Evolutionary conservation across 2,888 invertebrate species (phyloP).

Genomic region (Drosophila siamana): DNA sequence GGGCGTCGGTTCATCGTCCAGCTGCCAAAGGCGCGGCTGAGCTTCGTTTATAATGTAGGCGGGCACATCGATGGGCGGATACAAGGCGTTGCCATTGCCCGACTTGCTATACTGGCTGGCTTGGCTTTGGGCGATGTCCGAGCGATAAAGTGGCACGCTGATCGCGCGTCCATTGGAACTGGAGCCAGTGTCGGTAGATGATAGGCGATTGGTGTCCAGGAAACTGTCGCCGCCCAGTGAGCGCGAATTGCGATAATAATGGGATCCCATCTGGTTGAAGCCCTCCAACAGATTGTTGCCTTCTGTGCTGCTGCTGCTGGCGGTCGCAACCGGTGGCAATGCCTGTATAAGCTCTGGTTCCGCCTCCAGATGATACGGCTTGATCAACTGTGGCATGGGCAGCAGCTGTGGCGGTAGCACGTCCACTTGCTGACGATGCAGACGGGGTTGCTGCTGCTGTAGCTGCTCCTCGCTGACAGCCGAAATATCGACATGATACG

Average conservation of each 20-base stretch:
- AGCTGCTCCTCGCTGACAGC: slow-evolving; percentile 69
- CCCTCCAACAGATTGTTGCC: slow-evolving; percentile 70
- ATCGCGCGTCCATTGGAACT: slow-evolving; percentile 52
- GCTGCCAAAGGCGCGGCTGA: slow-evolving; percentile 62
- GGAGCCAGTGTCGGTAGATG: neutral
- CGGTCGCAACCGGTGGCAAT: slow-evolving; percentile 71
- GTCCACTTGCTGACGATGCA: slow-evolving; percentile 83
- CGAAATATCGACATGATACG: slow-evolving; percentile 89
- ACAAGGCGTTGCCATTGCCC: slow-evolving; percentile 59
- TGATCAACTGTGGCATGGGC: slow-evolving; percentile 83
- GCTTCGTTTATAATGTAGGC: slow-evolving; percentile 58
- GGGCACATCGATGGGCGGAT: slow-evolving; percentile 82
- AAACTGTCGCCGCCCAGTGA: slow-evolving; percentile 72
- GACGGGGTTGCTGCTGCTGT: slow-evolving; percentile 57
- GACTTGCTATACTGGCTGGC: slow-evolving; percentile 13
- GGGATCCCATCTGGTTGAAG: slow-evolving; percentile 59
- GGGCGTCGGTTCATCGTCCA: slow-evolving; percentile 74
- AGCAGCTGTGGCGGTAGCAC: slow-evolving; percentile 83
- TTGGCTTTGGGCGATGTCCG: slow-evolving; percentile 60
- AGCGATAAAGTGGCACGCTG: slow-evolving; percentile 73
- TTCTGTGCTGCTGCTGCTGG: slow-evolving; percentile 30
- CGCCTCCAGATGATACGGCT: slow-evolving; percentile 83
- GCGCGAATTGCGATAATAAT: slow-evolving; percentile 80
- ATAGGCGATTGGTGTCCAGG: slow-evolving; percentile 74
- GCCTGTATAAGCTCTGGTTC: slow-evolving; percentile 83